A percentile compares a stretch with the other conserved stretches of the same genome.
Evolutionary conservation across 2,888 invertebrate genomes (phyloP).

Genomic region (Cataglyphis altisquamis): DNA sequence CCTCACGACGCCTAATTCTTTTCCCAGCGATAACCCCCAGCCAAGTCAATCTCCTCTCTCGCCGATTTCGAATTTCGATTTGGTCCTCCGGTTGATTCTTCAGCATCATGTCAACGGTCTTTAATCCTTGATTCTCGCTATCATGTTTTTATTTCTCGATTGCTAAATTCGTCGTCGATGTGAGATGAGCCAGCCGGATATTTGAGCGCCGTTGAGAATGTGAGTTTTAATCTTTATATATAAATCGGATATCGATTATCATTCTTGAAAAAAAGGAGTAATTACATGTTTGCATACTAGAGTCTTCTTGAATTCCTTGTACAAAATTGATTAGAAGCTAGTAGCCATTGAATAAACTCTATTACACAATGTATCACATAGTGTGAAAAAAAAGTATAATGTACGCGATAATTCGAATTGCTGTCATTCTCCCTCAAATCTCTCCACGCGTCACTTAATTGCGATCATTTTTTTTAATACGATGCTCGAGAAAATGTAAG

Average conservation of each 20-base stretch:
- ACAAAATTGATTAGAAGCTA: not conserved
- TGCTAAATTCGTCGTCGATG: not conserved
- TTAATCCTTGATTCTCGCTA: not conserved
- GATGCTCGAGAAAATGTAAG: not conserved
- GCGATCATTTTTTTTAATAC: not conserved
- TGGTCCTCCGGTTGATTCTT: not conserved
- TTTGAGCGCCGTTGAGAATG: not conserved
- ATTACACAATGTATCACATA: not conserved
- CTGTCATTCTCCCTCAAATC: not conserved
- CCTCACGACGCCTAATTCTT: slow-evolving; percentile 62
- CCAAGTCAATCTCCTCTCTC: slow-evolving; percentile 32
- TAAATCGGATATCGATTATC: slow-evolving; percentile 17
- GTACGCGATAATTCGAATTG: not conserved
- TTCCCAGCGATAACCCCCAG: slow-evolving; percentile 20
- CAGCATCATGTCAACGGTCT: not conserved
- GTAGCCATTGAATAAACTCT: not conserved
- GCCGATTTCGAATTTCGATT: slow-evolving; percentile 6
- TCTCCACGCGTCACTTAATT: not conserved
- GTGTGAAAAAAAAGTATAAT: not conserved
- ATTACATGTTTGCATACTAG: slow-evolving; percentile 25
- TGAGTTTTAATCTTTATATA: slow-evolving; percentile 25
- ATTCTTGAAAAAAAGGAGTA: not conserved
- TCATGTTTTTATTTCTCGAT: not conserved
- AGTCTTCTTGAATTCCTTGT: not conserved
- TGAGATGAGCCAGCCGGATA: not conserved